Conservation (phyloP, 1,140 invertebrate genomes). For the Musca domestica region DNA sequence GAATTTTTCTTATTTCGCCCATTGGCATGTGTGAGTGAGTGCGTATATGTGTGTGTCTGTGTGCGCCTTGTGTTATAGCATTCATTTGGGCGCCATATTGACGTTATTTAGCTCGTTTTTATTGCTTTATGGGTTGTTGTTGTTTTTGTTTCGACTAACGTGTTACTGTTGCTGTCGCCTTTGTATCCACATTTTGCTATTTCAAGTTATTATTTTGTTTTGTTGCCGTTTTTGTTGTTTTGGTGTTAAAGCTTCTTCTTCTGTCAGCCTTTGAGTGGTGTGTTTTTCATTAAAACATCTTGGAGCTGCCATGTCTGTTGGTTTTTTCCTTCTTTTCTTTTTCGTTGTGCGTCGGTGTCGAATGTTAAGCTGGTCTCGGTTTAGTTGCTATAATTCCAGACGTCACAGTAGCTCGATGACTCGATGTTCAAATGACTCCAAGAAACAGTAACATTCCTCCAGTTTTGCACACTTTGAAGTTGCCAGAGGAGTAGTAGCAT, state of each 20-base stretch:
- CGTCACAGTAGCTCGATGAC: too few species aligned
- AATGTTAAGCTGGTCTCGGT: too few species aligned
- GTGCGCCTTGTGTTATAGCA: not conserved
- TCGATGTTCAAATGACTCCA: too few species aligned
- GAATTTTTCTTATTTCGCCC: too few species aligned
- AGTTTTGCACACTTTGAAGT: too few species aligned
- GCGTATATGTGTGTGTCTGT: not conserved
- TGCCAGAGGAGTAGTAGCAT: too few species aligned
- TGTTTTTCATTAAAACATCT: too few species aligned
- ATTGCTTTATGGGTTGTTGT: not conserved
- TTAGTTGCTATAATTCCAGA: too few species aligned
- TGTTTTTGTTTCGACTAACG: not conserved
- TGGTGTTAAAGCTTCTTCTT: not conserved
- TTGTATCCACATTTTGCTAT: not conserved
- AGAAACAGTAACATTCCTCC: too few species aligned
- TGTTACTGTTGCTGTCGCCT: not conserved
- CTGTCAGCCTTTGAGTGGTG: too few species aligned
- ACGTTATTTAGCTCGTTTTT: constrained; percentile 20
- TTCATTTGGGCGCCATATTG: constrained; percentile 17
- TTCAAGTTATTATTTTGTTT: not conserved
- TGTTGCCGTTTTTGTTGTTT: not conserved
- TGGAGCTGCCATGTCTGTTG: not conserved
- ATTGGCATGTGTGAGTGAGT: too few species aligned
- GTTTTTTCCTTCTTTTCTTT: not conserved
- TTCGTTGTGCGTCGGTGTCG: not conserved